Percentiles rank a stretch among this genome's conserved stretches.
phyloP scores from a whole-genome alignment of 2,888 invertebrate species.

The Diploptera punctata region DNA sequence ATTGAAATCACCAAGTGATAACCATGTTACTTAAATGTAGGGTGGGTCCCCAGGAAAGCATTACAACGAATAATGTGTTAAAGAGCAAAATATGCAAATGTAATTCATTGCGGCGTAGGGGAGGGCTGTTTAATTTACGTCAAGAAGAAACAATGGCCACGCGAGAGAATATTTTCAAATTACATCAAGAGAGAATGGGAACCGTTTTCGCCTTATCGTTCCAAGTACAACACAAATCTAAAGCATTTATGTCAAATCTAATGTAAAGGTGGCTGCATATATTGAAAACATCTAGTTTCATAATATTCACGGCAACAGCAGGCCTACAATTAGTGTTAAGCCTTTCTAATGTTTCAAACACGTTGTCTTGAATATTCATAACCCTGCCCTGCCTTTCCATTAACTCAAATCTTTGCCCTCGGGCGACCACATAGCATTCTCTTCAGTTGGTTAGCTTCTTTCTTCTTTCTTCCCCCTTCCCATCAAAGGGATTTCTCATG shows the following conservation, averaged over 20 bases:
- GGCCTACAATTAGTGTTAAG: slow-evolving; percentile 27
- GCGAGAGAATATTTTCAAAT: neutral
- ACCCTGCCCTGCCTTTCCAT: slow-evolving; percentile 32
- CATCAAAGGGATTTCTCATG: no score
- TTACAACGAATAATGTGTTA: neutral
- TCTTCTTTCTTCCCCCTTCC: no score
- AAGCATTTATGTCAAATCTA: slow-evolving; percentile 26
- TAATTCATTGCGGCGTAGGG: slow-evolving; percentile 2
- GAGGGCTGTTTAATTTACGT: no score
- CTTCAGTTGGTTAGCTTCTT: no score
- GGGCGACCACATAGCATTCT: slow-evolving; percentile 4
- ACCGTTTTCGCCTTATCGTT: slow-evolving; percentile 7
- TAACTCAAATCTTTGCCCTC: slow-evolving; percentile 36
- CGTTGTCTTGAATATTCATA: slow-evolving; percentile 37
- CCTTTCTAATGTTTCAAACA: slow-evolving; percentile 33
- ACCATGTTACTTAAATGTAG: no score
- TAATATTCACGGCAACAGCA: neutral
- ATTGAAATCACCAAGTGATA: no score
- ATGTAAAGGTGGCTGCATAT: slow-evolving; percentile 21
- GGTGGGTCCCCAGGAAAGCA: no score
- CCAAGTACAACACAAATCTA: no score
- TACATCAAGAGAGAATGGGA: neutral
- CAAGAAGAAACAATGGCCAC: neutral
- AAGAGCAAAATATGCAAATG: slow-evolving; percentile 6
- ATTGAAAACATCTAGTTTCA: neutral